Evolutionary conservation across 2,113 vertebrate species (phyloP).

Genomic region (Trematocara stigmaticum): DNA sequence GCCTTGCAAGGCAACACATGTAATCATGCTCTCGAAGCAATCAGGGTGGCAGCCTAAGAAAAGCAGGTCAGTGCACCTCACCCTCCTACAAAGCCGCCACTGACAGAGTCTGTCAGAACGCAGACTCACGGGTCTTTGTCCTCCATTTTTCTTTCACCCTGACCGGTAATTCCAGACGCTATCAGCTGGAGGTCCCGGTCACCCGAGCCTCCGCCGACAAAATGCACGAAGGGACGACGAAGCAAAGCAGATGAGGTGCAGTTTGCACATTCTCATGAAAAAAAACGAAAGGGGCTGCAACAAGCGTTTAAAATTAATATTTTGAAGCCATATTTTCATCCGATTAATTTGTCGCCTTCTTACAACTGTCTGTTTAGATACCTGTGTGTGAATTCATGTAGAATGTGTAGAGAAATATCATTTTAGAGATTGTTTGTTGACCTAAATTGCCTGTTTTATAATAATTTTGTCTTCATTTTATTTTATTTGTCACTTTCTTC

Average conservation of each 20-base stretch:
- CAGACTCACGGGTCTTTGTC: slow-evolving; percentile 48
- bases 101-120: slow-evolving; percentile 50
- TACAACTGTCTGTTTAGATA: not conserved
- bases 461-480: not conserved
- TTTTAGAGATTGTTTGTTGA: not conserved
- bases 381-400: not conserved
- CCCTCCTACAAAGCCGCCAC: slow-evolving; percentile 31
- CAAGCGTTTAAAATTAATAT: not conserved
- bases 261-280: not conserved
- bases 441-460: not conserved
- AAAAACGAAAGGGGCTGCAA: not conserved
- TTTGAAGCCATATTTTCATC: not conserved
- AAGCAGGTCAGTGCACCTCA: slow-evolving; percentile 25
- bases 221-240: not conserved
- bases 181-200: slow-evolving; percentile 51
- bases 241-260: not conserved
- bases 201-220: slow-evolving; percentile 36
- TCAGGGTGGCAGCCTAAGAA: slow-evolving; percentile 44
- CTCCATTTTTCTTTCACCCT: slow-evolving; percentile 28
- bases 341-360: not conserved
- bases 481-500: not conserved
- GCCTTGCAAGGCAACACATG: slow-evolving; percentile 31
- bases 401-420: not conserved
- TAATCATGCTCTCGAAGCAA: slow-evolving; percentile 51
- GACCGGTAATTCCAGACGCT: slow-evolving; percentile 70